Evolutionary conservation across 2,797 vertebrate genomes (phyloP).

Genomic region (Zenarchopterus dispar): DNA sequence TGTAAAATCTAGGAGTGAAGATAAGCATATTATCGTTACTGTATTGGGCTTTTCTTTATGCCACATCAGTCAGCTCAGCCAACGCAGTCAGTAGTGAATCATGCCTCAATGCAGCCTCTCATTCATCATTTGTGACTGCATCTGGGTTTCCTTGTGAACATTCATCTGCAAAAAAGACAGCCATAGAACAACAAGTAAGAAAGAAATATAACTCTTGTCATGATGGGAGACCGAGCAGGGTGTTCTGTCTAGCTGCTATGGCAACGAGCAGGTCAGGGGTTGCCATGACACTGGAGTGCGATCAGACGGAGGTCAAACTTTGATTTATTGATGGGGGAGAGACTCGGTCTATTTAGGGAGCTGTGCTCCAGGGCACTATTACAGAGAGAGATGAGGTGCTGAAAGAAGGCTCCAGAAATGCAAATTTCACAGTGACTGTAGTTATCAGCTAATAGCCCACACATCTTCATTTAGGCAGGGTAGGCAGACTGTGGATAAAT

Average conservation of each 20-base stretch:
- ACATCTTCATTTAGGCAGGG: conserved; percentile 51
- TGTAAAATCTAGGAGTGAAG: too few species aligned
- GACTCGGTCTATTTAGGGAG: conserved; percentile 53
- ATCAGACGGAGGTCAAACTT: conserved; percentile 60
- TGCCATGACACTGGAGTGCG: conserved; percentile 54
- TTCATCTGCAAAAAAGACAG: conserved; percentile 87
- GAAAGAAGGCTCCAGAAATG: conserved; percentile 49
- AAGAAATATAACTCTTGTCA: conserved; percentile 85
- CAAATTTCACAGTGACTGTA: conserved; percentile 46
- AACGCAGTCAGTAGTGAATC: conserved; percentile 18
- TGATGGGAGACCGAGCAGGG: conserved; percentile 45
- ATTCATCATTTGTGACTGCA: conserved; percentile 73
- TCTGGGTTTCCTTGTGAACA: conserved; percentile 65
- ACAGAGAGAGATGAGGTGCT: conserved; percentile 59
- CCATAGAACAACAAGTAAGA: conserved; percentile 88
- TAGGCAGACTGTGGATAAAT: conserved; percentile 48
- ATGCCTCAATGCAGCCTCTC: conserved; percentile 16
- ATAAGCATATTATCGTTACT: not conserved
- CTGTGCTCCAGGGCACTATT: conserved; percentile 58
- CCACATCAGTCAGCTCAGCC: not conserved
- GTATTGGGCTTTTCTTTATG: conserved; percentile 3
- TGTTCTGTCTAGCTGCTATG: conserved; percentile 58
- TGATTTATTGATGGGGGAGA: conserved; percentile 62
- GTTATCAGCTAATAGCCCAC: conserved; percentile 52
- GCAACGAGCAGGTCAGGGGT: conserved; percentile 66